A percentile compares a stretch with the other conserved stretches of the same genome.
Conservation (phyloP, 2,113 vertebrate genomes). For the Ophiodon elongatus region DNA sequence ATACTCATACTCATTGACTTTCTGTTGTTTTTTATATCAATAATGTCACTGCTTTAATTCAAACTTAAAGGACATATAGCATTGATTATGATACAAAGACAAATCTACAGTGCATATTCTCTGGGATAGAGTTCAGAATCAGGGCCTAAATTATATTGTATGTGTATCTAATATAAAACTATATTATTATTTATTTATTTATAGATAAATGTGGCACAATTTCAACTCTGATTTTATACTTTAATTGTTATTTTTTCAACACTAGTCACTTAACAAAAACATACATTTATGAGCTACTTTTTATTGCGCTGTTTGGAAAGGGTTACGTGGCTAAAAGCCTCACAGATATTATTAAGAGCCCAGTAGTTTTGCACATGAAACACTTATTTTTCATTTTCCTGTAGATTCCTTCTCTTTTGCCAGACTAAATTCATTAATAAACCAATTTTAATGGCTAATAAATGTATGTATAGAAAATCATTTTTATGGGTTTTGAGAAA, state of each 20-base stretch:
- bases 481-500: too few species aligned
- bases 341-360: neutral
- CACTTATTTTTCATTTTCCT: neutral
- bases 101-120: neutral
- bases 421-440: neutral
- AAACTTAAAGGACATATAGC: neutral
- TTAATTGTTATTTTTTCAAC: neutral
- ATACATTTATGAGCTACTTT: neutral
- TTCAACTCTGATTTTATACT: neutral
- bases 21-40: neutral
- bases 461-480: neutral
- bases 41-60: neutral
- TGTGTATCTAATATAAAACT: neutral
- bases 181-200: neutral
- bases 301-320: neutral
- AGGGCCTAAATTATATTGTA: neutral
- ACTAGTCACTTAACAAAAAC: neutral
- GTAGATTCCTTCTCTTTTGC: neutral
- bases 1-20: neutral
- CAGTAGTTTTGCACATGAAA: neutral
- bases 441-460: neutral
- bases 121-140: neutral
- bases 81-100: neutral
- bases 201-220: neutral
- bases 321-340: neutral